phyloP scores from a whole-genome alignment of 2,113 vertebrate genomes.

The Pelmatolapia mariae region DNA sequence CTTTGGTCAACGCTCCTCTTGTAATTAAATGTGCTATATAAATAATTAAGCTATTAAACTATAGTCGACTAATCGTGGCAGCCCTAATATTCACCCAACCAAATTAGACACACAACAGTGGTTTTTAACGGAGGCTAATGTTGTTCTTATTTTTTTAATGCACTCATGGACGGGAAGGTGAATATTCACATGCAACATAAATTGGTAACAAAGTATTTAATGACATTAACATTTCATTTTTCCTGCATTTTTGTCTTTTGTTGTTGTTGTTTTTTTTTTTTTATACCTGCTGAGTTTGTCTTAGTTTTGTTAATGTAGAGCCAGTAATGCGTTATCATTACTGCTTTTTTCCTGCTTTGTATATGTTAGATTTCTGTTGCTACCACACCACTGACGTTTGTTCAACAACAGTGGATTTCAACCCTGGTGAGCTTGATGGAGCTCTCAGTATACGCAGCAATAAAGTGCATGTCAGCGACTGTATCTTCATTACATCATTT shows the following conservation, averaged over 20 bases:
- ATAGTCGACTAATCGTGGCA: background rate
- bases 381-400: background rate
- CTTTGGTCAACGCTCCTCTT: too few relatives aligned
- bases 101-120: background rate
- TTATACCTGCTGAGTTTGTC: background rate
- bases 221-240: background rate
- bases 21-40: too few relatives aligned
- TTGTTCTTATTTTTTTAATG: background rate
- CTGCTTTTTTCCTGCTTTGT: background rate
- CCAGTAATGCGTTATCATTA: background rate
- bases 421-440: background rate
- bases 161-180: background rate
- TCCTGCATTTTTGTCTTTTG: background rate
- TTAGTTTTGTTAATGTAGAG: background rate
- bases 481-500: background rate
- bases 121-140: background rate
- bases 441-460: background rate
- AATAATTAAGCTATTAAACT: too few relatives aligned
- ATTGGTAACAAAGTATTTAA: constrained; percentile 24
- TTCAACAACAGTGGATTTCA: background rate
- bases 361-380: background rate
- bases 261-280: background rate
- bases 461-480: background rate
- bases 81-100: background rate
- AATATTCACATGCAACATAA: background rate